Base-by-base conservation (phyloP, 2,113 vertebrate genomes). In the Mus pahari region DNA sequence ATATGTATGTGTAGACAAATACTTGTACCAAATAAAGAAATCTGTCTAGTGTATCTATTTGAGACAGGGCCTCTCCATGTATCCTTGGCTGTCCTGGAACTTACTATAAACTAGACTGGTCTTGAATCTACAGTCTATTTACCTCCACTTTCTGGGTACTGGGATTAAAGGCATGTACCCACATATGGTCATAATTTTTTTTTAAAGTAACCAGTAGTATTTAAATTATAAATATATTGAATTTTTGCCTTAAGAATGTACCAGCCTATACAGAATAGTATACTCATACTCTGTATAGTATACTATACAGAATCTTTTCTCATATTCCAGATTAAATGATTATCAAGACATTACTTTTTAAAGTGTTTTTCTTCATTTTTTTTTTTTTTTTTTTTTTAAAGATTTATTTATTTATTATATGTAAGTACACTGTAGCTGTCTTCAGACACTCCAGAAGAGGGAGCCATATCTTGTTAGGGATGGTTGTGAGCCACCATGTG, bases 171-270 rank as follows among this genome's bases (percentile, higher is more conserved):
- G 55, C 55, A 5, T 60, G 36, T 12, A 13, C 22, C 22, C 36
- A 62, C 58, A 31, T 5, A 24, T 26, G 11, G 78, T 81, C 12
- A 60, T 82, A 60, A 7, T 82, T 24, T 55, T 77, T 42, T 78
- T 12, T 19, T 39, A 58, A 68, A 22, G 13, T 42, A 62, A 26
- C 14, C 7, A 62, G 13, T 83, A 62, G 28, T 42, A 4, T 20
- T 94, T 28, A 83, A 26, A 82, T 86, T 90, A 1, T 86, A 89
- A 89, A n/a, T 87, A 87, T 71, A 66, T 77, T 92, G 8, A 77
- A 91, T 48, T 82, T 50, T 91, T 75, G 50, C 10, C 17, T 73
- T 28, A 94, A 86, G 77, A 77, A 71, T 17, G 83, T 89, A 87
- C 75, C 4, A 64, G 48, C 16, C 17, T 66, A 58, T 0, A 86